These are phyloP conservation scores for Nematopogon swammerdamellus DNA, from an alignment of 2,888 invertebrate species.

Conservation along the genomic window DNA sequence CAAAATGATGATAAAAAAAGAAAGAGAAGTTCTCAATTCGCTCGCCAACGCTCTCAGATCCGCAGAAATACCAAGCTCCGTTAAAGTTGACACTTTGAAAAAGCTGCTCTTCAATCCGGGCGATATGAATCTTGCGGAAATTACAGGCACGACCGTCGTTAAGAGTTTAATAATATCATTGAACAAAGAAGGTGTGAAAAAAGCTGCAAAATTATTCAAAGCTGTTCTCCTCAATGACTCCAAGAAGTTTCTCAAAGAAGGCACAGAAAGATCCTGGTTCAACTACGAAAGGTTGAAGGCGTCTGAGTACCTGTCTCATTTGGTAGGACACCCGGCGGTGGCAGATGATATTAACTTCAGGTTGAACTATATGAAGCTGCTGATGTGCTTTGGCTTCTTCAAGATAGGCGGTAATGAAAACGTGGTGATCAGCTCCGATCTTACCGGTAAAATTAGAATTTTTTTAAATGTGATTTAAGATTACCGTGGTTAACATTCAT, in stretches of 20 bases:
- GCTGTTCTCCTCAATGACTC: conserved; percentile 57
- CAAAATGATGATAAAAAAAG: conserved; percentile 50
- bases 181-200: conserved; percentile 58
- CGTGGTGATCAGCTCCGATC: conserved; percentile 52
- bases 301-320: conserved; percentile 46
- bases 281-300: conserved; percentile 68
- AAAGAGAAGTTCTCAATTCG: conserved; percentile 52
- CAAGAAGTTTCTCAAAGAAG: conserved; percentile 46
- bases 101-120: conserved; percentile 67
- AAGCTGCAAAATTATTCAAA: conserved; percentile 59
- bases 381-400: conserved; percentile 64
- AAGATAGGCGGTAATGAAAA: conserved; percentile 49
- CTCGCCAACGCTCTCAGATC: conserved; percentile 47
- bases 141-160: conserved; percentile 62
- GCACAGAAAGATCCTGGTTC: conserved; percentile 58
- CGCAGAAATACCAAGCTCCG: conserved; percentile 41
- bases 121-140: conserved; percentile 70
- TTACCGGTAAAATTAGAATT: conserved; percentile 52
- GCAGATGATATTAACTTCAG: conserved; percentile 63
- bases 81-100: conserved; percentile 58
- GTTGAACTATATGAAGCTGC: conserved; percentile 59
- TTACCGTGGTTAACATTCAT: no score
- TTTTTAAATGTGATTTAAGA: conserved; percentile 1
- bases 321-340: conserved; percentile 51
- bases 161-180: conserved; percentile 62